Evolutionary conservation across 2,113 vertebrate genomes (phyloP).

Genomic region (Brevimyrus niger): DNA sequence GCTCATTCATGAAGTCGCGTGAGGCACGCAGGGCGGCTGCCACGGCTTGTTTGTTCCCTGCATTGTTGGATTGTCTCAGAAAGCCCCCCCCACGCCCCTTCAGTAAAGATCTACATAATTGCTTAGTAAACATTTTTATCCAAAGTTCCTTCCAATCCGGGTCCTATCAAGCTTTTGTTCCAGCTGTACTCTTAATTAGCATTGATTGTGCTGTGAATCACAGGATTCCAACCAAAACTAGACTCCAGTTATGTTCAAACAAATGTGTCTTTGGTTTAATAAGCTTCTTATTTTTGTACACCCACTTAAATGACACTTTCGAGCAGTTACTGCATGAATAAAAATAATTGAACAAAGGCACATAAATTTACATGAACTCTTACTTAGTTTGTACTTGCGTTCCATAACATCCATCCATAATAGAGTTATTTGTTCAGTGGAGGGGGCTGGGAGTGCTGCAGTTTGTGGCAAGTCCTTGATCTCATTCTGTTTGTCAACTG

Average conservation of each 20-base stretch:
- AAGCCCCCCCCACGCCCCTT: neutral
- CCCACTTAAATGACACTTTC: neutral
- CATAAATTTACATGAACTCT: neutral
- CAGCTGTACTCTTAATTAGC: neutral
- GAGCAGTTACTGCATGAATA: neutral
- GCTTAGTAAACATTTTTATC: constrained; percentile 9
- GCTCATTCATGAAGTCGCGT: neutral
- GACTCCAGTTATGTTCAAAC: neutral
- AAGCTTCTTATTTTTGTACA: neutral
- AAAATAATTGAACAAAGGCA: neutral
- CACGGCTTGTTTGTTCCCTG: neutral
- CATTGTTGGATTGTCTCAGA: neutral
- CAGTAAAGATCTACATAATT: constrained; percentile 8
- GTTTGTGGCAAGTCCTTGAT: neutral
- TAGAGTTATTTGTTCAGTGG: neutral
- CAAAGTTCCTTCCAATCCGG: neutral
- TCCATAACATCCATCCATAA: neutral
- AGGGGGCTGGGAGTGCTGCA: neutral
- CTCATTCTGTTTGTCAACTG: neutral
- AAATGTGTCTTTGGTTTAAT: neutral
- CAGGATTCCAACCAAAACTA: neutral
- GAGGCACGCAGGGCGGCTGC: neutral
- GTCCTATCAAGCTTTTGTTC: neutral
- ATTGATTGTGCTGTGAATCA: neutral
- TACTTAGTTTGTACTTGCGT: neutral